Evolutionary conservation across 2,888 invertebrate species (phyloP), one percentile per base, ranked within the genome.

Genomic region (Sinopyrophorus schimmeli): DNA sequence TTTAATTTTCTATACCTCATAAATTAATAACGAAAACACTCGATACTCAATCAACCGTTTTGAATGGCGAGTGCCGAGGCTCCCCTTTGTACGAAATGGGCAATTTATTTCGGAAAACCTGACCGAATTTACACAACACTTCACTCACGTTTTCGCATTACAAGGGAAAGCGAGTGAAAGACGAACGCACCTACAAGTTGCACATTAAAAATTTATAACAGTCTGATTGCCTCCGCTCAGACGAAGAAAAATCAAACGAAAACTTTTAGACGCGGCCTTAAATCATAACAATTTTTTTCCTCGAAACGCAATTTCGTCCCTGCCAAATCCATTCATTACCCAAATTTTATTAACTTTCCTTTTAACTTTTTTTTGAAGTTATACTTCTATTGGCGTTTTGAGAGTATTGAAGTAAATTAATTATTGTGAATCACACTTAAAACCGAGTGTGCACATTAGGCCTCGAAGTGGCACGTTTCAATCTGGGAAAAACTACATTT

Each of bases 61-160:
- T 49, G 49, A 49, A 49, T 34, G 37, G 42, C 38, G 49, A 49
- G 42, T 43, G 42, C 31, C 49, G 37, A 49, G 42, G 42, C 39
- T 20, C 49, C 38, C 38, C 34, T 42, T 49, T 49, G 37, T 49
- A 26, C 30, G 37, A 49, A 49, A 49, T 49, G 49, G 49, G 42
- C 49, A 49, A 49, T 49, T 49, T 49, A 49, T 38, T 49, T 49
- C 42, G 18, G 49, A 43, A 49, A 28, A 32, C 42, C 38, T 43
- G 49, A 35, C 37, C 49, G 42, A 49, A 49, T 49, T 49, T 49
- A 49, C 49, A 49, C 49, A 49, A 49, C 49, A 43, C 49, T 49
- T 49, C 49, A 43, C 49, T 49, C 43, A 49, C 42, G 42, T 31
- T 49, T 49, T 38, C 42, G 24, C 35, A 38, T 47, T 41, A 41